Evolutionary conservation across 2,113 vertebrate genomes (phyloP), one percentile per base, ranked within the genome.

Genomic region (Tetrao urogallus): DNA sequence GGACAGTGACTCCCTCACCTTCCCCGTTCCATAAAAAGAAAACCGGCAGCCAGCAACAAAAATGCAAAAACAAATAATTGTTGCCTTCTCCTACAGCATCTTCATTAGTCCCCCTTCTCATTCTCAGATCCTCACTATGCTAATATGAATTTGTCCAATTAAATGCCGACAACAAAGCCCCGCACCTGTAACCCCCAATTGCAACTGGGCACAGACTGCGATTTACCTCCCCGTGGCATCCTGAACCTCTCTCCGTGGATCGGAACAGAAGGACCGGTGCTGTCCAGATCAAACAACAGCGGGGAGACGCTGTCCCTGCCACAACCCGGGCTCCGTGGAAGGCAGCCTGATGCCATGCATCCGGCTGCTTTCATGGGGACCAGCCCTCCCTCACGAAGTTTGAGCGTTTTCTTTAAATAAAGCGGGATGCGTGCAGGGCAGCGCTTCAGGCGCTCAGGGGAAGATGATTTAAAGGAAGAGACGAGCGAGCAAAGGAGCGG

Each of bases 181-280:
- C 32, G 32, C 58, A 30, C 32, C 20, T 40, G 28, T 22, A 57
- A 54, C 57, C 47, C n/a, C 28, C 20, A 61, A 43, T 12, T 10
- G 10, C 54, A 22, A 42, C 8, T 1, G 1, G 7, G 20, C 63
- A 66, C 1, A 0, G 18, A 6, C 18, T 67, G 3, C 24, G 54
- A 30, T 63, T 84, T 76, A 50, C 60, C 60, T 58, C 50, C 16
- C 6, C 0, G 2, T 2, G 36, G 74, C 74, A 64, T 45, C 79
- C 79, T 20, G 72, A 72, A 75, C n/a, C 56, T 58, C 45, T 8
- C 5, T 34, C 24, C 5, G 0, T 10, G 15, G n/a, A 61, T 64
- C 47, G 10, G 54, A 81, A 88, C 87, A 81, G 88, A 85, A 43
- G 27, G 25, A 25, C 18, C 32, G 14, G 13, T 36, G 54, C 72